A percentile compares a stretch with the other conserved stretches of the same genome.
Conservation (phyloP, 2,888 invertebrate genomes). For the Heliconius hortense region DNA sequence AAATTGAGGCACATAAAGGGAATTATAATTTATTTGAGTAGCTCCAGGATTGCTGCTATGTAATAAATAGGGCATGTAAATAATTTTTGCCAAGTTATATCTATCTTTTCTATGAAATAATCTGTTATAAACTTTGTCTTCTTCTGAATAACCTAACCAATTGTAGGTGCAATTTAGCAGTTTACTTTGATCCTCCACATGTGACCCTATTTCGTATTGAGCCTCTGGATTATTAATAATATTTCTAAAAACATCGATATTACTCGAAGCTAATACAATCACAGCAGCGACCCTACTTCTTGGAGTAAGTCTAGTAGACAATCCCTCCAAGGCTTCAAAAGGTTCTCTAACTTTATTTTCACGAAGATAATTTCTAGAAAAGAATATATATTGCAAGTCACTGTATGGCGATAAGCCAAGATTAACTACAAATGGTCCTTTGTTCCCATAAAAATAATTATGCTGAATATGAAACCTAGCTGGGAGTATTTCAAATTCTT, state of each 20-base stretch:
- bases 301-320: slow-evolving; percentile 89
- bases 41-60: slow-evolving; percentile 95
- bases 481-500: slow-evolving; percentile 90
- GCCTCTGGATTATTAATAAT: slow-evolving; percentile 95
- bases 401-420: slow-evolving; percentile 94
- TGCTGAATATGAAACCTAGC: slow-evolving; percentile 88
- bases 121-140: slow-evolving; percentile 87
- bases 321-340: slow-evolving; percentile 86
- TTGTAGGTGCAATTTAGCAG: slow-evolving; percentile 96
- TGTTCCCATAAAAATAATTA: slow-evolving; percentile 95
- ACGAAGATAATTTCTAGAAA: slow-evolving; percentile 93
- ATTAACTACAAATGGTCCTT: slow-evolving; percentile 93
- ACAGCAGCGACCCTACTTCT: slow-evolving; percentile 96
- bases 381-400: slow-evolving; percentile 89
- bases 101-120: slow-evolving; percentile 93
- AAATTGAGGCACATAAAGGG: slow-evolving; percentile 90
- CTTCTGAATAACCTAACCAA: slow-evolving; percentile 92
- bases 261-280: slow-evolving; percentile 94
- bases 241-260: slow-evolving; percentile 94
- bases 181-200: slow-evolving; percentile 96
- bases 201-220: slow-evolving; percentile 96
- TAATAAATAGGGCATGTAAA: slow-evolving; percentile 94
- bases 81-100: slow-evolving; percentile 96
- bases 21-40: slow-evolving; percentile 89
- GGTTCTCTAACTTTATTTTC: slow-evolving; percentile 94